These are phyloP conservation scores for Drosophila kurseongensis DNA, from an alignment of 1,140 invertebrate species.

Conservation along the genomic window DNA sequence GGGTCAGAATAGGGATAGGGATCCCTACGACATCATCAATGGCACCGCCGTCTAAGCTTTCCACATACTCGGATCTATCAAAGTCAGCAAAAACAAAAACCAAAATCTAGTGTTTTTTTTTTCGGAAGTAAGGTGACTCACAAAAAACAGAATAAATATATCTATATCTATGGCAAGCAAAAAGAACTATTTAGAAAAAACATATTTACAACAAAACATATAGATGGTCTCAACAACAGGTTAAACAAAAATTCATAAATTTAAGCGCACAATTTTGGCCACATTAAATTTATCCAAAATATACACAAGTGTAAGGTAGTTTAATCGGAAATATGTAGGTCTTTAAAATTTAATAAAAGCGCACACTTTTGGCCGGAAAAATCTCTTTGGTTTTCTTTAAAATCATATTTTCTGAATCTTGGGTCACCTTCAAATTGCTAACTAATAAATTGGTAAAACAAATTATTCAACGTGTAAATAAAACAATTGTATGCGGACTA, in stretches of 20 bases:
- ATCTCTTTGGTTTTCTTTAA: background rate
- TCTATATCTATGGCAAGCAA: slow-evolving; percentile 4
- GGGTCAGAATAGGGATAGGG: slow-evolving; percentile 29
- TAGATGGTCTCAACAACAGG: background rate
- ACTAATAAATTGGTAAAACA: no score
- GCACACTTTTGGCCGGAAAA: slow-evolving; percentile 25
- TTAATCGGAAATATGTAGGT: slow-evolving; percentile 17
- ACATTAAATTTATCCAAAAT: slow-evolving; percentile 5
- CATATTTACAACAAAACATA: slow-evolving; percentile 4
- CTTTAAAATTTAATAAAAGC: slow-evolving; percentile 18
- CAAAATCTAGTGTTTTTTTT: slow-evolving; percentile 1
- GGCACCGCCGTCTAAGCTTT: slow-evolving; percentile 68
- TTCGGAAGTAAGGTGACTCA: slow-evolving; percentile 9
- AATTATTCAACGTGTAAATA: no score
- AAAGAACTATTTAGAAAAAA: background rate
- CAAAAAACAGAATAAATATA: background rate
- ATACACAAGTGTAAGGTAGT: slow-evolving; percentile 7
- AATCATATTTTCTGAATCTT: no score
- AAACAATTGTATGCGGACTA: no score
- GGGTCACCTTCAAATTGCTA: no score
- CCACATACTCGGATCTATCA: background rate
- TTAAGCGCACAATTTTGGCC: slow-evolving; percentile 11
- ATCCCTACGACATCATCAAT: slow-evolving; percentile 77
- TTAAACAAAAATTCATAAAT: background rate
- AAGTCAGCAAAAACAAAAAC: background rate